Evolutionary conservation across 2,113 vertebrate species (phyloP).

Genomic region (Acrocephalus kingi): DNA sequence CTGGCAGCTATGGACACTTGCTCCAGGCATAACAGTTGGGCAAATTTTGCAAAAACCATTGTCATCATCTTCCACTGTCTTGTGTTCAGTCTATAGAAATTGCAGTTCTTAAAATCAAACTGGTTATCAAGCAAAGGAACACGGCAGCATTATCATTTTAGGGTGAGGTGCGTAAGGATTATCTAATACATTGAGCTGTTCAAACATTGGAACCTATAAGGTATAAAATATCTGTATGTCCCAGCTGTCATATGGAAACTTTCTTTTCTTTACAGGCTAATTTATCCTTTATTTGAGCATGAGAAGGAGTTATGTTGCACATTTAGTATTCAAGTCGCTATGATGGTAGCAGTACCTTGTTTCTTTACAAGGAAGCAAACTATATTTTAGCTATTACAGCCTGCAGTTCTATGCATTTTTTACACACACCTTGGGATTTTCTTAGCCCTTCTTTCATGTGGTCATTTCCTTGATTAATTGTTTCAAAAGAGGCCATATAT

Average conservation of each 20-base stretch:
- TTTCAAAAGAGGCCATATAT: neutral
- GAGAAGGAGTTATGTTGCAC: neutral
- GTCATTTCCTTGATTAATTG: neutral
- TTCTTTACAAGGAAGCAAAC: neutral
- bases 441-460: neutral
- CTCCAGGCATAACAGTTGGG: neutral
- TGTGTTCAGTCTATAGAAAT: neutral
- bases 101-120: neutral
- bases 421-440: neutral
- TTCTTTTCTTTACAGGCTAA: neutral
- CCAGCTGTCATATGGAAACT: neutral
- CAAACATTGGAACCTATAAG: neutral
- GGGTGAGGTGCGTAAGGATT: neutral
- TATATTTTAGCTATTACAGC: neutral
- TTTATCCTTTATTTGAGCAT: neutral
- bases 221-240: neutral
- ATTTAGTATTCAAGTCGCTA: neutral
- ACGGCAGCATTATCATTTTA: neutral
- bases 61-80: neutral
- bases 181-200: neutral
- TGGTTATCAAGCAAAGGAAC: neutral
- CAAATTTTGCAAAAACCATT: neutral
- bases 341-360: neutral
- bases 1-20: neutral
- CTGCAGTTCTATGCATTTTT: neutral